phyloP scores from a whole-genome alignment of 2,888 invertebrate genomes.

The Notocelia uddmanniana region DNA sequence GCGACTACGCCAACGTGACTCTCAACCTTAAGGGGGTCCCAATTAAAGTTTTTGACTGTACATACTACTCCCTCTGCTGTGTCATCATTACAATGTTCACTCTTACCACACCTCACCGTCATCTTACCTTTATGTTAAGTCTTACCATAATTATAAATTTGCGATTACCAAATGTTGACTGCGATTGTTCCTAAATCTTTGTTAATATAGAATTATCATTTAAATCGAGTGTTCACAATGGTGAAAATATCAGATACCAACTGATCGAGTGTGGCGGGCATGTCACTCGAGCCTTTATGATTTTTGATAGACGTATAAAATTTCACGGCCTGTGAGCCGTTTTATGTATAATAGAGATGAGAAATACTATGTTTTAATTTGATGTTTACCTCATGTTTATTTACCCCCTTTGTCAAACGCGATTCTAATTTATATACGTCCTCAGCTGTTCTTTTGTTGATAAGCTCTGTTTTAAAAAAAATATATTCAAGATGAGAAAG shows the following conservation, averaged over 20 bases:
- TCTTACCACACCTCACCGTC: no score
- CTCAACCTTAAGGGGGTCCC: no score
- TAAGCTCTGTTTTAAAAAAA: no score
- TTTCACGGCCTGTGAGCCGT: slow-evolving; percentile 33
- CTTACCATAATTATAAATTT: neutral
- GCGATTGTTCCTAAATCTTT: neutral
- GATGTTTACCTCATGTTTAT: neutral
- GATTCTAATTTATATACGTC: no score
- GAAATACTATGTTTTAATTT: neutral
- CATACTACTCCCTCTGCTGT: no score
- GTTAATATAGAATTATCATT: neutral
- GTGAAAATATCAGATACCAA: slow-evolving; percentile 13
- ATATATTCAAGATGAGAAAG: no score
- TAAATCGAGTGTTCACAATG: neutral
- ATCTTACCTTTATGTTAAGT: neutral
- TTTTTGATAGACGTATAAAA: slow-evolving; percentile 41
- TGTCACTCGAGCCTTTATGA: slow-evolving; percentile 33
- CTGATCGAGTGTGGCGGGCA: slow-evolving; percentile 3
- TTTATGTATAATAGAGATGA: slow-evolving; percentile 16
- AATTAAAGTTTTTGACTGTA: no score
- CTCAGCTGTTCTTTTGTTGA: no score
- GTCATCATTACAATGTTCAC: no score
- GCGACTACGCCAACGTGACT: no score
- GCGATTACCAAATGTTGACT: neutral
- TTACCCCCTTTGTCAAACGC: no score